A percentile compares a stretch with the other conserved stretches of the same genome.
These are phyloP conservation scores for Dufourea novaeangliae DNA, from an alignment of 1,140 invertebrate genomes.

Conservation along the genomic window DNA sequence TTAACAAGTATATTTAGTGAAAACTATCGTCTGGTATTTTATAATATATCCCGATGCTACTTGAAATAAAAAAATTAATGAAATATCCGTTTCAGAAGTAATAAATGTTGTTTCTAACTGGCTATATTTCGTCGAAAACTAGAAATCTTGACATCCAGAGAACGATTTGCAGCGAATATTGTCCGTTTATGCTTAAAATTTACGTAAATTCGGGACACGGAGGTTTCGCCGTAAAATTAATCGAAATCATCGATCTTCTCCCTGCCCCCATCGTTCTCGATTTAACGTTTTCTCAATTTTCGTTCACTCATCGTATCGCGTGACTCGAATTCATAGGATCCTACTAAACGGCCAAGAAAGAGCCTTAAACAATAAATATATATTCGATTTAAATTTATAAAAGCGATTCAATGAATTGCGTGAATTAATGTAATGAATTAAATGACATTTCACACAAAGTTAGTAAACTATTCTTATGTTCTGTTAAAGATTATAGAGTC, in stretches of 20 bases:
- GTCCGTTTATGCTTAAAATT: conserved; percentile 54
- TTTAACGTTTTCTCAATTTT: neutral
- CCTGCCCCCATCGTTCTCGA: too few species aligned
- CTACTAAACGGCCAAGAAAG: neutral
- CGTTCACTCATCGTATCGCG: neutral
- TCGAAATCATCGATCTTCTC: neutral
- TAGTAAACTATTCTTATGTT: neutral
- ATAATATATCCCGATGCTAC: neutral
- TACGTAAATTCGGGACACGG: neutral
- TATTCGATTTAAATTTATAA: neutral
- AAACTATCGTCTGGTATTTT: neutral
- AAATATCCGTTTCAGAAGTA: neutral
- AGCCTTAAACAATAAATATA: neutral
- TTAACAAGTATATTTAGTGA: neutral
- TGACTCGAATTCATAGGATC: neutral
- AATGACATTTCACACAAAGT: neutral
- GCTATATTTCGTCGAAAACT: neutral
- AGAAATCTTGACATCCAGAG: neutral
- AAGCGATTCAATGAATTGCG: neutral
- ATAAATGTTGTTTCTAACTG: neutral
- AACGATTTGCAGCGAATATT: conserved; percentile 30
- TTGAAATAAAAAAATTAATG: conserved; percentile 1
- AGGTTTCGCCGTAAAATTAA: neutral
- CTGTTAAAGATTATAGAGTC: neutral
- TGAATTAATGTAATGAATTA: neutral